Base-by-base conservation (phyloP, 1,140 invertebrate species). In the Philaenus spumarius region DNA sequence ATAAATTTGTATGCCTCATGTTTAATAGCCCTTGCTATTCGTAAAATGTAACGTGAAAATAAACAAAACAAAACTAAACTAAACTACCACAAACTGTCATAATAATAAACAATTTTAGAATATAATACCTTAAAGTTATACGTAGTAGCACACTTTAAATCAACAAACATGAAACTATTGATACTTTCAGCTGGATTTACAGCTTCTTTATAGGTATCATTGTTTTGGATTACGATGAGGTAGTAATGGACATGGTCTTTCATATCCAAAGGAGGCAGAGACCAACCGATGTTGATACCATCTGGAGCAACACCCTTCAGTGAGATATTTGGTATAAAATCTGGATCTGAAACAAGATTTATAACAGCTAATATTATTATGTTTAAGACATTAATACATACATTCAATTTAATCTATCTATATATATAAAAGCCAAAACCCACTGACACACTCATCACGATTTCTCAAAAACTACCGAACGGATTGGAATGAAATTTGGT, bases 241-340 rank as follows among this genome's bases (percentile, higher is more conserved):
- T 89, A 88, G 73, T 85, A 87, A 66, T 89, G 86, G 54, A 90
- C 82, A 67, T 85, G 80, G 59, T 88, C 81, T 22, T 78, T 73
- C 23, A 89, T 73, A 62, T 83, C 75, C 5, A 75, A 67, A 0
- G 85, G 79, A 2, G 87, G 86, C 1, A 78, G 72, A 43, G 76
- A 78, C 86, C 88, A 90, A 0, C 83, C 82, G 55, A 93, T 83
- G 1, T 87, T 90, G 26, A 91, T 86, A 0, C 87, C 87, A 20
- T 81, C 82, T 1, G 82, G 78, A 0, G 87, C 88, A 56, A 84
- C 84, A 0, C 88, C 89, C 59, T 87, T 90, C 0, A 89, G 82
- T 24, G 80, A 79, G 23, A 90, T 82, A 67, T 83, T 83, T 6
- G 89, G 89, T 43, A 87, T 77, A 67, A 90, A 91, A 48, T 80